Base-by-base conservation (phyloP, 1,140 invertebrate species). In the Goniozus legneri region DNA sequence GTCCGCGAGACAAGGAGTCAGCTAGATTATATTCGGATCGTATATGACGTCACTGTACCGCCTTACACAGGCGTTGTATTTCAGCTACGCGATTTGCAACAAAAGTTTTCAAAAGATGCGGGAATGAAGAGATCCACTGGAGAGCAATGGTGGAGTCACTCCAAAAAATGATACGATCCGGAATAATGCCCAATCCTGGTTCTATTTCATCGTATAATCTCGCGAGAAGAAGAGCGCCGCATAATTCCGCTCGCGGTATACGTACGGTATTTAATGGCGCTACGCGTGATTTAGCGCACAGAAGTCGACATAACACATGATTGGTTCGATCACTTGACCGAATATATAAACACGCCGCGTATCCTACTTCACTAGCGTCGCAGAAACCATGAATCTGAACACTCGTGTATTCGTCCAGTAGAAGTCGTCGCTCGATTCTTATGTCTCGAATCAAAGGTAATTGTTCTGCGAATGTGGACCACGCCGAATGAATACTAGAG, bases 241-340 rank as follows among this genome's bases (percentile, higher is more conserved):
- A 37, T 19, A 45, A 19, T 18, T 45, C 44, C 13, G 33, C 19
- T 4, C 19, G 15, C 2, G 35, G 44, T 18, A 45, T 15, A 18
- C 34, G 3, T 30, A 16, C 3, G 1, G 14, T 2, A 36, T 48
- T 41, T n/a, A 48, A 14, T 3, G 46, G 46, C 8, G 47, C 41
- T 12, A 50, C 41, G 13, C 42, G 36, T 0, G 47, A 50, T 22
- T 50, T 44, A 1, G 47, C 15, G 16, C 41, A 49, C 14, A 42
- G 14, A 10, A 49, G 30, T 7, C 20, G 33, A 8, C 14, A 15
- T 10, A 6, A 12, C 1, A 15, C 12, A 1, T 13, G 14, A 14
- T 15, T 3, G 4, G 24, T 18, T 10, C 15, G 16, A 12, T 10
- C 16, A 4, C 20, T 34, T 31, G 14, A 3, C 1, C 19, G 12